phyloP scores from a whole-genome alignment of 2,797 vertebrate genomes.

The Paguma larvata region DNA sequence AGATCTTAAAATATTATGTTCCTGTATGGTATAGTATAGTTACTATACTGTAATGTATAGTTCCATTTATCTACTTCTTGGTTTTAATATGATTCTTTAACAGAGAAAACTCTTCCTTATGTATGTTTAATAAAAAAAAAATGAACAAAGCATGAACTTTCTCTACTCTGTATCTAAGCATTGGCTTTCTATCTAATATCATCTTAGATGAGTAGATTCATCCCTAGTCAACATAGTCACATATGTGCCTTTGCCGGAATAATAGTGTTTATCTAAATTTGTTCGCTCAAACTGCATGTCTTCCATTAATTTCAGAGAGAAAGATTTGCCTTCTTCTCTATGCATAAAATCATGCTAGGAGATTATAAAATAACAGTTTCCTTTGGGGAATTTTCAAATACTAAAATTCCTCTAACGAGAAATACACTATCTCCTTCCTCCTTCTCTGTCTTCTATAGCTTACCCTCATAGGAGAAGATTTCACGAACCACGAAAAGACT shows the following conservation, averaged over 20 bases:
- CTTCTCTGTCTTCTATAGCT: constrained; percentile 14
- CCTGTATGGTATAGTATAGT: neutral
- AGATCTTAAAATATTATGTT: constrained; percentile 1
- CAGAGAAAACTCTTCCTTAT: neutral
- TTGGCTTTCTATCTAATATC: neutral
- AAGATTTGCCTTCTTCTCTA: constrained; percentile 16
- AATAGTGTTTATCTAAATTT: neutral
- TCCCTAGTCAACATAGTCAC: neutral
- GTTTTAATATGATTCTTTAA: constrained; percentile 44
- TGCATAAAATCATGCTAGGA: neutral
- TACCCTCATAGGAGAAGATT: constrained; percentile 37
- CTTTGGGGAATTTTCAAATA: constrained; percentile 36
- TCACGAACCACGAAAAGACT: constrained; percentile 5
- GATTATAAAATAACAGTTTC: constrained; percentile 33
- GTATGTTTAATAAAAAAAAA: constrained; percentile 38
- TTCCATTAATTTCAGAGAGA: constrained; percentile 33
- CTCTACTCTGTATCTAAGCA: neutral
- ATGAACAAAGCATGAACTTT: neutral
- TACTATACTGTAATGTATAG: no score
- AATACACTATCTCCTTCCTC: constrained; percentile 10
- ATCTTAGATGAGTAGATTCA: neutral
- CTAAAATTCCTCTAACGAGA: constrained; percentile 12
- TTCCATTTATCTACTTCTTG: constrained; percentile 24
- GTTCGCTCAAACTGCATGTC: neutral
- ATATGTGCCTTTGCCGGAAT: neutral